Evolutionary conservation across 2,888 invertebrate genomes (phyloP).

Genomic region (Stenotaenia linearis): DNA sequence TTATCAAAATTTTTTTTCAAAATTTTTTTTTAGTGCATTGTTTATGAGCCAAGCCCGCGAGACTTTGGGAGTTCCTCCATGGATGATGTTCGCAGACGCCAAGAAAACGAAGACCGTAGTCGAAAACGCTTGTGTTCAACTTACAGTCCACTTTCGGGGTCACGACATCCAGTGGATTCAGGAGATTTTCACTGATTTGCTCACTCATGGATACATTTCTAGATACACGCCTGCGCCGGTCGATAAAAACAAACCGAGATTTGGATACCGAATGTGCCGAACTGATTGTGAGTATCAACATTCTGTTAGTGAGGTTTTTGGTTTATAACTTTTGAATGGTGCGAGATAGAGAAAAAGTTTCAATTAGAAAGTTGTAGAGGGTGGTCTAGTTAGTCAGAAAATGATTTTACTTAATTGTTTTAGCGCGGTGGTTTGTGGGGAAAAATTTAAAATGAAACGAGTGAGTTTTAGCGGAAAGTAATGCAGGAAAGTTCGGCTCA

Average conservation of each 20-base stretch:
- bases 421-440: no score
- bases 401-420: no score
- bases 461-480: no score
- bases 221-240: background rate
- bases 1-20: no score
- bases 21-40: slow-evolving; percentile 58
- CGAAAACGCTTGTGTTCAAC: slow-evolving; percentile 72
- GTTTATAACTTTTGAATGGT: no score
- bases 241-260: background rate
- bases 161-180: slow-evolving; percentile 73
- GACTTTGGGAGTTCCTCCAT: slow-evolving; percentile 79
- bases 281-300: slow-evolving; percentile 21
- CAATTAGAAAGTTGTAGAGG: no score
- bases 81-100: slow-evolving; percentile 81
- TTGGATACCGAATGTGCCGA: slow-evolving; percentile 21
- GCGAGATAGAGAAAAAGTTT: no score
- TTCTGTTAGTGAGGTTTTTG: no score
- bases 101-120: slow-evolving; percentile 71
- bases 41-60: slow-evolving; percentile 74
- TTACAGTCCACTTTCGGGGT: slow-evolving; percentile 79
- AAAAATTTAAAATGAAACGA: no score
- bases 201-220: slow-evolving; percentile 60
- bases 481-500: no score
- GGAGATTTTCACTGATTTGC: slow-evolving; percentile 67
- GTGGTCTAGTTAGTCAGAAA: no score